A percentile compares a stretch with the other conserved stretches of the same genome.
These are phyloP conservation scores for Centropristis striata DNA, from an alignment of 2,113 vertebrate genomes.

Conservation along the genomic window DNA sequence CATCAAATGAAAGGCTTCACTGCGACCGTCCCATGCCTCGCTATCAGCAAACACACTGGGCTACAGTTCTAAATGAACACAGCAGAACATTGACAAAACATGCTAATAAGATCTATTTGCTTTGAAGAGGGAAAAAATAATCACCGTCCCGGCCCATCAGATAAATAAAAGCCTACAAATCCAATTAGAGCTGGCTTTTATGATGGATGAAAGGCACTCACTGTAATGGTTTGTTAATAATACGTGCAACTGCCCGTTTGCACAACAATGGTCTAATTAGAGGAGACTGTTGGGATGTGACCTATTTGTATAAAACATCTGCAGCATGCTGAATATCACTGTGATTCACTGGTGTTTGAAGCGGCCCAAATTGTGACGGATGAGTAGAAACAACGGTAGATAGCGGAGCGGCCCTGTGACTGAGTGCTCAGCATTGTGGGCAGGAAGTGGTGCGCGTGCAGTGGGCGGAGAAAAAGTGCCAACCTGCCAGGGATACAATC, in stretches of 20 bases:
- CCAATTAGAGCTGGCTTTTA: conserved; percentile 72
- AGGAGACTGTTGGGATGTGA: conserved; percentile 72
- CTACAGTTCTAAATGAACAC: conserved; percentile 45
- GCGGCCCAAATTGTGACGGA: conserved; percentile 59
- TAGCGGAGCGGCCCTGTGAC: conserved; percentile 48
- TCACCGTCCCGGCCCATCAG: conserved; percentile 56
- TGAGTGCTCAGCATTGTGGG: conserved; percentile 42
- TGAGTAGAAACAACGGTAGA: conserved; percentile 51
- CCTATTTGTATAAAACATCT: conserved; percentile 80
- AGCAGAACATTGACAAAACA: conserved; percentile 53
- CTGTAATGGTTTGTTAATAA: conserved; percentile 82
- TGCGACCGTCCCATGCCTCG: background rate
- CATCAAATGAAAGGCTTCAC: conserved; percentile 31
- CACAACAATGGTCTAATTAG: conserved; percentile 78
- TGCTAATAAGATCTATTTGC: conserved; percentile 67
- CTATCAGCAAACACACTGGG: conserved; percentile 14
- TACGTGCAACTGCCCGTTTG: conserved; percentile 53
- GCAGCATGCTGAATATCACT: conserved; percentile 65
- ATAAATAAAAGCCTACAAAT: conserved; percentile 63
- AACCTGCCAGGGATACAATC: conserved; percentile 26
- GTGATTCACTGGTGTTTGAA: conserved; percentile 55
- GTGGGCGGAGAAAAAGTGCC: conserved; percentile 42
- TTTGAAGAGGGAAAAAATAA: conserved; percentile 68
- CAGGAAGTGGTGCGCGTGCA: conserved; percentile 14
- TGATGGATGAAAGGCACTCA: conserved; percentile 76